Evolutionary conservation across 2,113 vertebrate species (phyloP), one percentile per base, ranked within the genome.

Genomic region (Sturnira hondurensis): DNA sequence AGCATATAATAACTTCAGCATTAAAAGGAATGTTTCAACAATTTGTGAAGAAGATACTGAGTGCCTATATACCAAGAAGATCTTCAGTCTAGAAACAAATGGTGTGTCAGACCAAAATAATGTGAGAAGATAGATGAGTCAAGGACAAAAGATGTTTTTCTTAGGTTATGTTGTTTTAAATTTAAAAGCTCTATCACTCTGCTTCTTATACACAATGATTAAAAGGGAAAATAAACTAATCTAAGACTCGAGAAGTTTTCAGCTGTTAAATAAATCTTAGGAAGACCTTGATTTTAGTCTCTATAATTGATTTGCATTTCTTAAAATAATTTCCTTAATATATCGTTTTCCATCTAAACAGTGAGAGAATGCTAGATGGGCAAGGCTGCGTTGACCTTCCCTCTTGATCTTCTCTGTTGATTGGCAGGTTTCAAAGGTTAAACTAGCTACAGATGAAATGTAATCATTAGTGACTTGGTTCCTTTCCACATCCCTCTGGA

Each of bases 391-490:
- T 65, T 98, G 98, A 98, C 98, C 97, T 98, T 96, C 95, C n/a
- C 70, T 98, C 96, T 96, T 96, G 90, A 93, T 97, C 96, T 98
- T 94, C 80, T 97, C 96, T 26, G 12, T 95, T 97, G 98, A 98
- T 88, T 97, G 97, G 96, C 98, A 92, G 95, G 96, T 98, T 98
- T 98, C 98, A 98, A 98, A 98, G 98, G 98, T 98, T 98, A 98
- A 98, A 97, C 97, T 98, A 98, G 98, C 98, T 97, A 92, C 73
- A 96, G 97, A 89, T 96, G 97, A 98, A 98, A 96, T 95, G 97
- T 97, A 98, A 97, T 97, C 96, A 97, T 95, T 97, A 95, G 94
- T 96, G 93, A 20, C 0, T 97, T 97, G 97, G 95, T 97, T 97
- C 95, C 92, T 98, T 97, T 97, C 97, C 97, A 97, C 90, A 97